phyloP scores from a whole-genome alignment of 2,797 vertebrate genomes.

The Novumbra hubbsi region DNA sequence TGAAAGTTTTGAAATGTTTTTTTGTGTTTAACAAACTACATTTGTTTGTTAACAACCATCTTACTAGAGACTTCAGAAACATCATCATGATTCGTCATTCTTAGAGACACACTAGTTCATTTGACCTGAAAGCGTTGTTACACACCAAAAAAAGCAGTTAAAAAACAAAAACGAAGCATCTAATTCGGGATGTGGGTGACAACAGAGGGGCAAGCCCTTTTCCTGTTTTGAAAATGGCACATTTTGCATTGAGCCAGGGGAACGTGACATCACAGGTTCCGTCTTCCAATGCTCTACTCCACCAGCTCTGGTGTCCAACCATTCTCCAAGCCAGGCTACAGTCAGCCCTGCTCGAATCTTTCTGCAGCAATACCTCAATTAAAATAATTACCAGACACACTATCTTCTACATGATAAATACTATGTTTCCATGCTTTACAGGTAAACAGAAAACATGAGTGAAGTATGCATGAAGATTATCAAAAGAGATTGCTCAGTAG shows the following conservation, averaged over 20 bases:
- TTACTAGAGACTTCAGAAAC: background rate
- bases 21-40: background rate
- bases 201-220: background rate
- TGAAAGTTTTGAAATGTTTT: background rate
- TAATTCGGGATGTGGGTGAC: background rate
- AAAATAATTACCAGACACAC: background rate
- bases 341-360: no score
- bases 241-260: background rate
- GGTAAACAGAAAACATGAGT: background rate
- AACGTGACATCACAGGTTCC: background rate
- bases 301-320: no score
- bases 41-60: background rate
- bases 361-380: background rate
- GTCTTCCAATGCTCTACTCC: background rate
- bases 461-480: background rate
- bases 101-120: background rate
- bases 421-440: background rate
- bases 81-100: background rate
- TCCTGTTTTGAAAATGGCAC: slow-evolving; percentile 8
- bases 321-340: background rate
- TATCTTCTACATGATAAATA: background rate
- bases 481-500: background rate
- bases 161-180: slow-evolving; percentile 2
- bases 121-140: background rate
- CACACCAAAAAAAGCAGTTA: background rate